phyloP scores from a whole-genome alignment of 2,797 vertebrate genomes.

The Mormyrops boulengeri region DNA sequence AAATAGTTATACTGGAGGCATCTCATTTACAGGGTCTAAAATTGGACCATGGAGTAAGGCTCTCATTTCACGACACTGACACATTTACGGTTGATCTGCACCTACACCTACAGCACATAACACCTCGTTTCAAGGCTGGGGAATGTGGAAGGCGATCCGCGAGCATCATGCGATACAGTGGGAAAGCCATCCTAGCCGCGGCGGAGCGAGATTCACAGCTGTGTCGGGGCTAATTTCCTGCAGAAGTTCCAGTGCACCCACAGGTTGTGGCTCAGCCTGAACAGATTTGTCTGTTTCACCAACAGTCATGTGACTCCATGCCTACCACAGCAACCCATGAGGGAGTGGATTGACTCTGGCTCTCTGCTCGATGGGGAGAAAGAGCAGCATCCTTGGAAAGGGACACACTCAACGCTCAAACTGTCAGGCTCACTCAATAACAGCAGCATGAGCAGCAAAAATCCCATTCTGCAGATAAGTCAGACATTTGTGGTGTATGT shows the following conservation, averaged over 20 bases:
- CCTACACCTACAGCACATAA: not conserved
- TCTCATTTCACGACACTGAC: not conserved
- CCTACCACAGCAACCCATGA: not conserved
- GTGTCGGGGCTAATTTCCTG: not conserved
- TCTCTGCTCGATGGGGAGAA: not conserved
- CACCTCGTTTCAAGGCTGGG: not conserved
- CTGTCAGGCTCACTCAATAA: not conserved
- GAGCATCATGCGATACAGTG: not conserved
- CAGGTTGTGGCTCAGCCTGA: not conserved
- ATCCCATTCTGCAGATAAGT: not conserved
- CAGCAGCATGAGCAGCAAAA: not conserved
- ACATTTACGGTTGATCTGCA: not conserved
- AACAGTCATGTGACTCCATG: not conserved
- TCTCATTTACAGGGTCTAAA: not conserved
- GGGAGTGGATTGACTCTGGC: not conserved
- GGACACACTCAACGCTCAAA: not conserved
- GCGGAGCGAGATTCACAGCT: not conserved
- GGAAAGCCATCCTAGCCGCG: not conserved
- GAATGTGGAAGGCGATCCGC: not conserved
- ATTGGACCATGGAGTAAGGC: not conserved
- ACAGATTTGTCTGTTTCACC: not conserved
- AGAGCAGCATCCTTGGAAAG: not conserved
- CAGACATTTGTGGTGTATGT: not conserved
- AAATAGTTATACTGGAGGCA: not conserved
- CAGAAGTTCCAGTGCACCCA: not conserved